Conservation (phyloP, 2,797 vertebrate species). For the Linurgus olivaceus region DNA sequence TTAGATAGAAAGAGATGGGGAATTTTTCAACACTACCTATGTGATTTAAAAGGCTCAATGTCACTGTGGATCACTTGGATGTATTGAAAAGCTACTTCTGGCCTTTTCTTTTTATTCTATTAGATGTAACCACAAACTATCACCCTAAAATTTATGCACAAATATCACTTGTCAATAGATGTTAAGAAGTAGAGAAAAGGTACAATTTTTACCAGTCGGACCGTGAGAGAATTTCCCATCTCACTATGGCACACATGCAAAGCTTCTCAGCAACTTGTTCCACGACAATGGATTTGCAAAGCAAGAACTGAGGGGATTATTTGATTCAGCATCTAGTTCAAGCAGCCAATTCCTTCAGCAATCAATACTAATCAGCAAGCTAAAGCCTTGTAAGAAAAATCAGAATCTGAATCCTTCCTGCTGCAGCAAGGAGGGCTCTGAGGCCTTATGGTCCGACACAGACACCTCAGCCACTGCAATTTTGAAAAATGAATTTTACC, state of each 20-base stretch:
- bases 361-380: constrained; percentile 83
- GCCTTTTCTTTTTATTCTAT: background rate
- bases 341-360: constrained; percentile 76
- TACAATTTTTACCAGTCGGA: background rate
- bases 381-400: constrained; percentile 65
- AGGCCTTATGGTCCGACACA: background rate
- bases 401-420: constrained; percentile 70
- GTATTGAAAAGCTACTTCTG: background rate
- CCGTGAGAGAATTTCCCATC: constrained; percentile 63
- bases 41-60: background rate
- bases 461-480: background rate
- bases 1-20: background rate
- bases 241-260: background rate
- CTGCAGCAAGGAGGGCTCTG: background rate
- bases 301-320: constrained; percentile 76
- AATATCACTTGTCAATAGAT: constrained; percentile 26
- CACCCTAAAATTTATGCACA: constrained; percentile 52
- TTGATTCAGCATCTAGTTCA: constrained; percentile 79
- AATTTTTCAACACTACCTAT: background rate
- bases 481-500: background rate
- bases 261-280: constrained; percentile 71
- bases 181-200: background rate
- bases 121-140: background rate
- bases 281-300: constrained; percentile 69
- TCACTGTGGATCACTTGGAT: background rate